Base-by-base conservation (phyloP, 2,113 vertebrate species). In the Dromas ardeola region DNA sequence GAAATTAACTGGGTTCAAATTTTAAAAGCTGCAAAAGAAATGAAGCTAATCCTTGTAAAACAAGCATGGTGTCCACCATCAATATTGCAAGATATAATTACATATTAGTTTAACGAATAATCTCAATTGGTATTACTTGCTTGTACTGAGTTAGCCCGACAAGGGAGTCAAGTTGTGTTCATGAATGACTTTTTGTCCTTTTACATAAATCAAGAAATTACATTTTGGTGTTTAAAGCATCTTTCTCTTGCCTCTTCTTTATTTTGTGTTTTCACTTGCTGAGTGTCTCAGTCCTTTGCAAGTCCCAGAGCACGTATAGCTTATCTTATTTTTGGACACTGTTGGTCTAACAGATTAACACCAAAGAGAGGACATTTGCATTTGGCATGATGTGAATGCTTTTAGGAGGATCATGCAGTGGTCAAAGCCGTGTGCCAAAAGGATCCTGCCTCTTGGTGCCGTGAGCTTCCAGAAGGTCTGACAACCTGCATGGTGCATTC, bases 331-430 rank as follows among this genome's bases (percentile, higher is more conserved):
- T 66, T 22, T 32, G 19, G 40, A 42, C 30, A 16, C 15, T 29
- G 6, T 23, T 62, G 58, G 7, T 81, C 19, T 26, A 29, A 18
- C 13, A 69, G 27, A 30, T 34, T 9, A 63, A 62, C 13, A 21
- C 11, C 53, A 63, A 53, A 58, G 53, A 84, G 20, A 67, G 11
- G 3, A 43, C 0, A 0, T 34, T 32, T 58, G 47, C 5, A 1
- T 69, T 55, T 73, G 58, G 47, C 23, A 25, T 20, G 20, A 53
- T 20, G 43, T 19, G 10, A 32, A 19, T 72, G 13, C 18, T 88
- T 72, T 81, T 9, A 36, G 21, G 30, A 73, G 53, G 25, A 38
- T 34, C 34, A 18, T 7, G 10, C 22, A 29, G 38, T 34, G 17
- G 9, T 15, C 45, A 79, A 62, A 50, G 26, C 29, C 27, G 10